Conservation (phyloP, 2,888 invertebrate species). For the Eupithecia insigniata region DNA sequence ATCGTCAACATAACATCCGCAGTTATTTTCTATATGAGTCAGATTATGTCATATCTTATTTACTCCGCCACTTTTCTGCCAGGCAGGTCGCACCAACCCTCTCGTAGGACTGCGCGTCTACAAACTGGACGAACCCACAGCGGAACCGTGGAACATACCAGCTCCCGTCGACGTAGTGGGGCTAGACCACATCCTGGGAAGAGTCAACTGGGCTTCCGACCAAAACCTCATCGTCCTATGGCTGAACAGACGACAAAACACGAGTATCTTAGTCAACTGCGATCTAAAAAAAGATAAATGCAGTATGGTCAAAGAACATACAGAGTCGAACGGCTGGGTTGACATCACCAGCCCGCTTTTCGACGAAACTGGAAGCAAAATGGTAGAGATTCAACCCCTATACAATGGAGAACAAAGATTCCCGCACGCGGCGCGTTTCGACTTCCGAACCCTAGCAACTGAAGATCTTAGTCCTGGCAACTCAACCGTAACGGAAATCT, state of each 20-base stretch:
- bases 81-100: slow-evolving; percentile 91
- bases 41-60: slow-evolving; percentile 12
- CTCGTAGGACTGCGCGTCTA: slow-evolving; percentile 87
- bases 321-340: slow-evolving; percentile 89
- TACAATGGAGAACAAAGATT: slow-evolving; percentile 72
- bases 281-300: slow-evolving; percentile 71
- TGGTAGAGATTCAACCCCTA: slow-evolving; percentile 73
- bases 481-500: slow-evolving; percentile 84
- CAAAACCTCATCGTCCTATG: slow-evolving; percentile 89
- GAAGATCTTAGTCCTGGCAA: slow-evolving; percentile 83
- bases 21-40: background rate
- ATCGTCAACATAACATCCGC: background rate
- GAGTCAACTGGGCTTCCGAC: slow-evolving; percentile 90
- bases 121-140: slow-evolving; percentile 66
- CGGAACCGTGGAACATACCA: slow-evolving; percentile 70
- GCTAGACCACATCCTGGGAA: slow-evolving; percentile 86
- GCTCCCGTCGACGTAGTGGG: slow-evolving; percentile 83
- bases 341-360: slow-evolving; percentile 84
- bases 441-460: slow-evolving; percentile 60
- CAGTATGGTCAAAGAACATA: slow-evolving; percentile 68
- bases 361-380: slow-evolving; percentile 70
- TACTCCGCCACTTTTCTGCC: slow-evolving; percentile 50
- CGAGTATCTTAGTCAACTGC: slow-evolving; percentile 86
- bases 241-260: slow-evolving; percentile 93
- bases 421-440: slow-evolving; percentile 69